A percentile compares a stretch with the other conserved stretches of the same genome.
phyloP scores from a whole-genome alignment of 2,113 vertebrate species.

The Cavia aperea region DNA sequence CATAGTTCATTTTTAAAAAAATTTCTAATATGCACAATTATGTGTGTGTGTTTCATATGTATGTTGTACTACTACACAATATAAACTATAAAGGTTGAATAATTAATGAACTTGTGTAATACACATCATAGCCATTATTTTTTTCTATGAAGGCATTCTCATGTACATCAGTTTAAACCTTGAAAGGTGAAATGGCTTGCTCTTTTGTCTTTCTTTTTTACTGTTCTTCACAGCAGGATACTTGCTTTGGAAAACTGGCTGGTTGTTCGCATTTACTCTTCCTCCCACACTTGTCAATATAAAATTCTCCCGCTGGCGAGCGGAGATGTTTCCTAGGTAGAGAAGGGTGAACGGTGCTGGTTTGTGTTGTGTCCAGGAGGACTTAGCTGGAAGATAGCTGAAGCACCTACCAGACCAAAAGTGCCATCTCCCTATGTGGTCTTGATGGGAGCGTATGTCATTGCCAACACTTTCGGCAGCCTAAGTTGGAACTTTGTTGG shows the following conservation, averaged over 20 bases:
- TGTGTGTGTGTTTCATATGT: not conserved
- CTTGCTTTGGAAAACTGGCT: conserved; percentile 16
- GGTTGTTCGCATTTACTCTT: not conserved
- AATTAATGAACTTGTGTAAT: not conserved
- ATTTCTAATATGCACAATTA: not conserved
- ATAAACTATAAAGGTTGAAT: not conserved
- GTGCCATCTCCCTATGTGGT: not conserved
- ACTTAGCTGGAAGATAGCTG: not conserved
- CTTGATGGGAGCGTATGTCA: not conserved
- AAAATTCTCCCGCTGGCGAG: not conserved
- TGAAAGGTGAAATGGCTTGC: not conserved
- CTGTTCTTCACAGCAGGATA: not conserved
- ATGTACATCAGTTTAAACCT: not conserved
- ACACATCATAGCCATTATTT: not conserved
- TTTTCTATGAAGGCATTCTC: not conserved
- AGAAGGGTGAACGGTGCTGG: not conserved
- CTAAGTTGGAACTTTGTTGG: not conserved
- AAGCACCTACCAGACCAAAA: not conserved
- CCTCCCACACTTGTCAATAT: not conserved
- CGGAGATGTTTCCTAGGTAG: not conserved
- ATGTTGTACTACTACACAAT: not conserved
- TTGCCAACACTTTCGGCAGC: not conserved
- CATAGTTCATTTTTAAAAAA: not conserved
- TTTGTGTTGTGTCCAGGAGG: not conserved
- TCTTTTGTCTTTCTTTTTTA: not conserved